phyloP scores from a whole-genome alignment of 92 coral and sea anemone genomes.

The Siderastrea siderea region DNA sequence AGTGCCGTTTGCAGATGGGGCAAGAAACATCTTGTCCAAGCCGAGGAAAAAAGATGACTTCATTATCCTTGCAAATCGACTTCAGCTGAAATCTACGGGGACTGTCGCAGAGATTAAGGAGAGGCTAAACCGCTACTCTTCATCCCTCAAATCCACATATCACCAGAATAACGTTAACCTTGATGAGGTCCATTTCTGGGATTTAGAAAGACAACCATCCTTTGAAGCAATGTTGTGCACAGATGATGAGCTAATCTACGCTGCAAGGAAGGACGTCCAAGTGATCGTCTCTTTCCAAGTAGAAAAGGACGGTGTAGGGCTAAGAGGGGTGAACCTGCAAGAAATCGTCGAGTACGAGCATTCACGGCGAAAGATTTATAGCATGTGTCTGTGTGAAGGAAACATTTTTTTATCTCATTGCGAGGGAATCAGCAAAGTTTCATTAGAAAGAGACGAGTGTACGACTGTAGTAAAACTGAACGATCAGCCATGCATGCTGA shows the following conservation, averaged over 20 bases:
- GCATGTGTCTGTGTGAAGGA: conserved; percentile 63
- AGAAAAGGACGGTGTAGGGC: conserved; percentile 69
- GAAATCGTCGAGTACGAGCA: conserved; percentile 23
- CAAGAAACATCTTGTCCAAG: conserved; percentile 30
- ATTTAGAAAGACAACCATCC: conserved; percentile 42
- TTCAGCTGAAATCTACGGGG: conserved; percentile 44
- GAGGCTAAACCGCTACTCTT: conserved; percentile 22
- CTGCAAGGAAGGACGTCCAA: conserved; percentile 38
- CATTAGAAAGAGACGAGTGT: conserved; percentile 34
- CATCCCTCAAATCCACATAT: conserved; percentile 11
- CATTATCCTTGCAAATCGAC: conserved; percentile 44
- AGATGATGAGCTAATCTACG: conserved; percentile 46
- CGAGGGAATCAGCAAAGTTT: conserved; percentile 45
- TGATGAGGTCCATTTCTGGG: conserved; percentile 70
- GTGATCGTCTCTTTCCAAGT: conserved; percentile 51
- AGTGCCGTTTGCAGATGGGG: conserved; percentile 31
- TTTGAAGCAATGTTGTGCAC: conserved; percentile 55
- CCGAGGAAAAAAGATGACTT: conserved; percentile 61
- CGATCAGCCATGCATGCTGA: conserved; percentile 52
- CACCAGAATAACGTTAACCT: neutral
- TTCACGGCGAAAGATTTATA: conserved; percentile 42
- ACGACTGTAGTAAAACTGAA: conserved; percentile 25
- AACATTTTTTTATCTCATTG: conserved; percentile 32
- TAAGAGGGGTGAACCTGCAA: conserved; percentile 51
- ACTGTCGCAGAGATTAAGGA: conserved; percentile 58